A percentile compares a stretch with the other conserved stretches of the same genome.
Evolutionary conservation across 2,113 vertebrate species (phyloP).

Genomic region (Picathartes gymnocephalus): DNA sequence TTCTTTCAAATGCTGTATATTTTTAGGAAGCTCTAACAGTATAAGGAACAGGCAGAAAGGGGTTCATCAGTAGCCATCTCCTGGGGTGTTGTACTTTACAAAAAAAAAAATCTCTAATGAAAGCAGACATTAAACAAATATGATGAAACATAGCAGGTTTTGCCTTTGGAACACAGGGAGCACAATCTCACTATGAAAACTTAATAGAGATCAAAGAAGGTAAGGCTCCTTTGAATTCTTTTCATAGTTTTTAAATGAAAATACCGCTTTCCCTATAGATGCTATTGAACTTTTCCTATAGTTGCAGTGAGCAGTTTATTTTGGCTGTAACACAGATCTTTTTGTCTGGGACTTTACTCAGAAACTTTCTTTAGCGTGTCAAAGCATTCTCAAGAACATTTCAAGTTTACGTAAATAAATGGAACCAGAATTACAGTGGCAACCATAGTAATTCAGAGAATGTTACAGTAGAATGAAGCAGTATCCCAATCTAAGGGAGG

Average conservation of each 20-base stretch:
- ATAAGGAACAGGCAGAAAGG: background rate
- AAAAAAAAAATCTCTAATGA: background rate
- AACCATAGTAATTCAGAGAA: background rate
- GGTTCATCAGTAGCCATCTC: background rate
- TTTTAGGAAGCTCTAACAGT: background rate
- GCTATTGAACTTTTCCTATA: background rate
- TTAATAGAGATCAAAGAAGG: background rate
- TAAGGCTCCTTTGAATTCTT: background rate
- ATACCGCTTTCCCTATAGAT: background rate
- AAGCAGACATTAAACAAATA: background rate
- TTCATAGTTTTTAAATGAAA: conserved; percentile 29
- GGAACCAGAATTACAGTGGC: background rate
- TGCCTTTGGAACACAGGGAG: background rate
- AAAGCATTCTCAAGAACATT: background rate
- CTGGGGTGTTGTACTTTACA: background rate
- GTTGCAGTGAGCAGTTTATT: background rate
- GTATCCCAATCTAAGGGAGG: background rate
- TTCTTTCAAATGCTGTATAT: background rate
- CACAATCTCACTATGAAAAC: background rate
- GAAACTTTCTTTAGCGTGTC: background rate
- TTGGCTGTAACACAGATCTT: background rate
- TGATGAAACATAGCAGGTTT: background rate
- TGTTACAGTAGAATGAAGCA: background rate
- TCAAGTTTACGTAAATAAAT: background rate
- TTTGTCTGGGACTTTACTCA: background rate